Conservation (phyloP, 2,888 invertebrate genomes). For the Synanthedon myopaeformis region DNA sequence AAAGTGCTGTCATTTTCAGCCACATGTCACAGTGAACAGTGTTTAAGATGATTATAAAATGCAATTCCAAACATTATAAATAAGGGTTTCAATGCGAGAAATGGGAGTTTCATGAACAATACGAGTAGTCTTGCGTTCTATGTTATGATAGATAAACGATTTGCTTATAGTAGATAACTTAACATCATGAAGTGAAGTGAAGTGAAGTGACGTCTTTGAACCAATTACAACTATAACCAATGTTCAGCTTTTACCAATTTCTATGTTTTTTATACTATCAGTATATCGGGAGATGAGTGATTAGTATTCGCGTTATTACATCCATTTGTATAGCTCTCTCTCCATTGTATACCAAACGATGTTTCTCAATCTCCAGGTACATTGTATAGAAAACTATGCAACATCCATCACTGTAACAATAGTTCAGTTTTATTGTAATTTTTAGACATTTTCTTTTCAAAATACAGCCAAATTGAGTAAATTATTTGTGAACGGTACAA, state of each 20-base stretch:
- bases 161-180: too few species aligned
- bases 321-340: slow-evolving; percentile 46
- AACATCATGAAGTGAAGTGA: too few species aligned
- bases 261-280: too few species aligned
- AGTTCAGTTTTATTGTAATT: slow-evolving; percentile 23
- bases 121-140: background rate
- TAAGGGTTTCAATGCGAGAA: slow-evolving; percentile 2
- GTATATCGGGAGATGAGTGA: too few species aligned
- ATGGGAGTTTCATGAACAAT: slow-evolving; percentile 2
- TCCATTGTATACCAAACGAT: slow-evolving; percentile 54
- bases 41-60: slow-evolving; percentile 6
- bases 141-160: slow-evolving; percentile 8
- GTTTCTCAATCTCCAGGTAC: slow-evolving; percentile 56
- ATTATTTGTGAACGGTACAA: too few species aligned
- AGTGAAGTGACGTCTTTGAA: too few species aligned
- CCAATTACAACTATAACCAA: too few species aligned
- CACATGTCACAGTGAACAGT: slow-evolving; percentile 3
- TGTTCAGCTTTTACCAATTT: too few species aligned
- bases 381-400: slow-evolving; percentile 13
- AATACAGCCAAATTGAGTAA: too few species aligned
- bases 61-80: slow-evolving; percentile 2
- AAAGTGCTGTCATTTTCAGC: slow-evolving; percentile 2
- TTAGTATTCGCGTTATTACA: too few species aligned
- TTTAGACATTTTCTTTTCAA: too few species aligned
- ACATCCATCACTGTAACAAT: slow-evolving; percentile 41